phyloP scores from a whole-genome alignment of 2,888 invertebrate species.

The Acronicta aceris region DNA sequence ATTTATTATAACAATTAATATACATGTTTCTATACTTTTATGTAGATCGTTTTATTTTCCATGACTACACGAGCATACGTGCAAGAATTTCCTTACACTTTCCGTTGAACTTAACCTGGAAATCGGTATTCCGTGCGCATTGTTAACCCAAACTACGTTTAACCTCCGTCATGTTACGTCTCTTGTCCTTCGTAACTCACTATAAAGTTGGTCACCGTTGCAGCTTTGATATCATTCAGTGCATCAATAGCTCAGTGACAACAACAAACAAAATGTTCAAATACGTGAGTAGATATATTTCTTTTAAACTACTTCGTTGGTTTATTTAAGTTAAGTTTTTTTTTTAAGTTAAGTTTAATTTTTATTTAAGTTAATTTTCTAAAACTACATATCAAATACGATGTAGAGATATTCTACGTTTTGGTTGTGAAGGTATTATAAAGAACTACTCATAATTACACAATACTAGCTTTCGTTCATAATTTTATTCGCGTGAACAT shows the following conservation, averaged over 20 bases:
- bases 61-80: neutral
- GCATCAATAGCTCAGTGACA: constrained; percentile 43
- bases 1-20: too few relatives aligned
- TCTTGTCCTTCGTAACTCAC: constrained; percentile 37
- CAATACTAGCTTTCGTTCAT: too few relatives aligned
- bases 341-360: too few relatives aligned
- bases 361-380: too few relatives aligned
- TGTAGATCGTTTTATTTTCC: too few relatives aligned
- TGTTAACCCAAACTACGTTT: constrained; percentile 19
- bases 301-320: too few relatives aligned
- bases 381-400: too few relatives aligned
- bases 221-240: constrained; percentile 53
- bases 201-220: constrained; percentile 33
- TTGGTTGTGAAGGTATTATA: neutral
- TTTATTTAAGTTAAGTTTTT: too few relatives aligned
- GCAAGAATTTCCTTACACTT: constrained; percentile 16
- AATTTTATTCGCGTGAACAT: too few relatives aligned
- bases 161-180: constrained; percentile 26
- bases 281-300: constrained; percentile 59
- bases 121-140: constrained; percentile 30
- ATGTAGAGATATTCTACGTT: too few relatives aligned
- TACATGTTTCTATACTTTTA: too few relatives aligned
- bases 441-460: too few relatives aligned
- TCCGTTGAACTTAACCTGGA: constrained; percentile 18
- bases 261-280: constrained; percentile 66